Base-by-base conservation (phyloP, 1,140 invertebrate species). In the Drosophila varians region DNA sequence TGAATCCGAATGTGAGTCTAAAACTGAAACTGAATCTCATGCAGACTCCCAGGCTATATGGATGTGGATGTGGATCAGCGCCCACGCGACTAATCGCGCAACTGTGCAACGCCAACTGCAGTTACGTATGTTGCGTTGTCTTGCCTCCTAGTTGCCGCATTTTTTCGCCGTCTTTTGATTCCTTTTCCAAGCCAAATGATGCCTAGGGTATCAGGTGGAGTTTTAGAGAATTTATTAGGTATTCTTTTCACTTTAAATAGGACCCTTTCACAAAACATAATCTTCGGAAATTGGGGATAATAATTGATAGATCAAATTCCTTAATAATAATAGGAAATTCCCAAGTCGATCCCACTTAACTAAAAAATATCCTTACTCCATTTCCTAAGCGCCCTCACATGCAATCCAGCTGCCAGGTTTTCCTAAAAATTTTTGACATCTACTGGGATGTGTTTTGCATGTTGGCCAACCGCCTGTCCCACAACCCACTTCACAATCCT, bases 81-180 rank as follows among this genome's bases (percentile, higher is more conserved):
- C 64, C 64, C 64, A 66, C 64, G 64, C 64, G 64, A 66, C 64
- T 66, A 66, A 66, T 66, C 64, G 64, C 60, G 64, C 60, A 66
- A 66, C 64, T 66, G 64, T 66, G 64, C 64, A 73, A 74, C 70
- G 70, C 70, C 70, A 86, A 86, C 82, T 86, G 82, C 82, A 70
- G 80, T 86, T 80, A 87, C 80, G 75, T 83, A 53, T 77, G 74
- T 84, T 76, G 68, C 79, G 69, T 57, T 83, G 77, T 78, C 72
- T 84, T 60, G 66, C 53, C 74, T 54, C 16, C 34, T 36, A 28
- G 40, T 42, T 52, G 54, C 40, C 47, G 53, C 46, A 42, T 66
- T 31, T 48, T 28, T 36, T 12, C n/a, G 7, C 8, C 31, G 12
- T 61, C 47, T 79, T 84, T 77, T 84, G 79, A 83, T 83, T 79